A percentile compares a stretch with the other conserved stretches of the same genome.
These are phyloP conservation scores for Bambusicola thoracicus DNA, from an alignment of 2,113 vertebrate genomes.

Conservation along the genomic window DNA sequence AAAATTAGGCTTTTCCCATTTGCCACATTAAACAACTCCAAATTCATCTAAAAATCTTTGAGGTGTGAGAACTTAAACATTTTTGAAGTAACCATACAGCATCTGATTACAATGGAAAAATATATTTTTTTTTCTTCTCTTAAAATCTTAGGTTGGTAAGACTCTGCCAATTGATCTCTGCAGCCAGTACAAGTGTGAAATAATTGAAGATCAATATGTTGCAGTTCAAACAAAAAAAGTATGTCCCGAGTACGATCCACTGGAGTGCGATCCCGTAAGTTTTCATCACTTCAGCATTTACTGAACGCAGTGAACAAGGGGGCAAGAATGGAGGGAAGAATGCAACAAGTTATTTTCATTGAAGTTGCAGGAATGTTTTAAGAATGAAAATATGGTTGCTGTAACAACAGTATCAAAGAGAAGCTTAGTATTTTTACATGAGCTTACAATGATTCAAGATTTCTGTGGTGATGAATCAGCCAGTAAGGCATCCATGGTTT, in stretches of 20 bases:
- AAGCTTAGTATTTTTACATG: background rate
- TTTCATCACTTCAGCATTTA: background rate
- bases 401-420: background rate
- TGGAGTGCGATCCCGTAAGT: constrained; percentile 84
- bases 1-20: background rate
- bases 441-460: background rate
- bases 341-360: background rate
- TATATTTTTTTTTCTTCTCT: background rate
- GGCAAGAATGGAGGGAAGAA: background rate
- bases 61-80: background rate
- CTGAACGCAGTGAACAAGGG: background rate
- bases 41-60: background rate
- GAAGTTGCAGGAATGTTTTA: background rate
- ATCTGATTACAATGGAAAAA: background rate
- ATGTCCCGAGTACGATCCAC: constrained; percentile 73
- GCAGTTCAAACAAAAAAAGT: constrained; percentile 48
- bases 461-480: background rate
- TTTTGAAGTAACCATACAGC: background rate
- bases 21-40: background rate
- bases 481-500: background rate
- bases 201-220: constrained; percentile 51
- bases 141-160: constrained; percentile 74
- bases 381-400: background rate
- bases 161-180: constrained; percentile 80
- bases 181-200: constrained; percentile 81